A percentile compares a stretch with the other conserved stretches of the same genome.
phyloP scores from a whole-genome alignment of 1,140 invertebrate species.

The Bicyclus anynana region DNA sequence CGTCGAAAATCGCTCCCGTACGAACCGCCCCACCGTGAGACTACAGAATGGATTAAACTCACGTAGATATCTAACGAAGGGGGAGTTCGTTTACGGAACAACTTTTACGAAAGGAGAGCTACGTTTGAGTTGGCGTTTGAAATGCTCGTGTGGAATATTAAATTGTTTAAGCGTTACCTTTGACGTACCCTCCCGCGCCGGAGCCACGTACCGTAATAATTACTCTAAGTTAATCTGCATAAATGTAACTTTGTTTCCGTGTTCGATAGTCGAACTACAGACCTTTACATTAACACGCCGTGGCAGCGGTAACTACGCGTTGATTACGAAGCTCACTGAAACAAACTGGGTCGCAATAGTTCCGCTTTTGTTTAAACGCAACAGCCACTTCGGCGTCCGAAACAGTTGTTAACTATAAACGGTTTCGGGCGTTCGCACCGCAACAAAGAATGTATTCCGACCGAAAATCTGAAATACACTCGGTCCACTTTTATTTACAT shows the following conservation, averaged over 20 bases:
- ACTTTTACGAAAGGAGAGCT: constrained; percentile 71
- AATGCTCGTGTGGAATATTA: constrained; percentile 75
- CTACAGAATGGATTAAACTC: constrained; percentile 67
- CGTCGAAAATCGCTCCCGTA: constrained; percentile 53
- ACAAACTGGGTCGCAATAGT: constrained; percentile 37
- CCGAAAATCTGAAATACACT: constrained; percentile 47
- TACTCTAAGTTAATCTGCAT: constrained; percentile 63
- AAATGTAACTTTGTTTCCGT: constrained; percentile 50
- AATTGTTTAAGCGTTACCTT: constrained; percentile 75
- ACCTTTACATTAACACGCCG: constrained; percentile 28
- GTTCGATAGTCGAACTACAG: constrained; percentile 35
- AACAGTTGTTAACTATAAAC: constrained; percentile 36
- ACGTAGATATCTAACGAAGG: constrained; percentile 76
- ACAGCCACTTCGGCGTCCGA: constrained; percentile 22
- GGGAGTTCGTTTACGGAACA: constrained; percentile 72
- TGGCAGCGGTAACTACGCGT: constrained; percentile 17
- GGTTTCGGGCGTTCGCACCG: constrained; percentile 39
- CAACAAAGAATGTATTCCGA: constrained; percentile 21
- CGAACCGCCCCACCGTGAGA: constrained; percentile 44
- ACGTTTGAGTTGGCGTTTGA: constrained; percentile 70
- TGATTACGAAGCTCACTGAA: constrained; percentile 31
- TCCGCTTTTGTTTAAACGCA: constrained; percentile 30
- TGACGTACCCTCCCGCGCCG: constrained; percentile 54
- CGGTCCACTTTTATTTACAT: constrained; percentile 62
- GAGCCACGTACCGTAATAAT: constrained; percentile 66